Percentiles rank a stretch among this genome's conserved stretches.
These are phyloP conservation scores for Eilema griseolum DNA, from an alignment of 2,888 invertebrate genomes.

Conservation along the genomic window DNA sequence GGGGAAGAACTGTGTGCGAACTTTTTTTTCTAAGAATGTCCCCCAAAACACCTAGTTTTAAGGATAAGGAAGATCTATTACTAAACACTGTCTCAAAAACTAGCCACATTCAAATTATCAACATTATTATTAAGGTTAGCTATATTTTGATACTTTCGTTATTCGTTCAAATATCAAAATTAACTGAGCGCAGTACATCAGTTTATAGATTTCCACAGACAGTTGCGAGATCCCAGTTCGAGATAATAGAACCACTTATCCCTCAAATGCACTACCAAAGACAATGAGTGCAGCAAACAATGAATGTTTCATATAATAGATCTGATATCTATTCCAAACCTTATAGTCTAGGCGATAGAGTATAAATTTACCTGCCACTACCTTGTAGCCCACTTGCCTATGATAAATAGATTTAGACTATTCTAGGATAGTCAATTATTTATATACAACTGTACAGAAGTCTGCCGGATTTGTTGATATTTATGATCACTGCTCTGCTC, in stretches of 20 bases:
- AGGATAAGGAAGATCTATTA: too few species aligned
- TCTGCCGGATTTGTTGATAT: too few species aligned
- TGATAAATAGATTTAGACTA: neutral
- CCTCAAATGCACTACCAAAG: neutral
- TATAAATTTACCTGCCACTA: neutral
- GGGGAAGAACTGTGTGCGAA: too few species aligned
- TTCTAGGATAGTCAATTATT: neutral
- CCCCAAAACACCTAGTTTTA: too few species aligned
- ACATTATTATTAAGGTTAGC: neutral
- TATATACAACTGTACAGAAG: too few species aligned
- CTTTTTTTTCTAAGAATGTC: neutral
- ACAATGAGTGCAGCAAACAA: neutral
- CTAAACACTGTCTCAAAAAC: neutral
- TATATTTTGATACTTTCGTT: neutral
- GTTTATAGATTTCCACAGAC: conserved; percentile 3
- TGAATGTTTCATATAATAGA: neutral
- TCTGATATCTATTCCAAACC: neutral
- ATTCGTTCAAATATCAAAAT: neutral
- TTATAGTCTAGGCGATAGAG: neutral
- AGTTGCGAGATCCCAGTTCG: neutral
- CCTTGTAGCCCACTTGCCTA: neutral
- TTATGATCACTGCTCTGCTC: too few species aligned
- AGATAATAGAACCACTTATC: neutral
- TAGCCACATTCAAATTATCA: neutral
- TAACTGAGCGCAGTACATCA: neutral